These are phyloP conservation scores for Tiaroga cobitis DNA, from an alignment of 2,797 vertebrate species.

Conservation along the genomic window DNA sequence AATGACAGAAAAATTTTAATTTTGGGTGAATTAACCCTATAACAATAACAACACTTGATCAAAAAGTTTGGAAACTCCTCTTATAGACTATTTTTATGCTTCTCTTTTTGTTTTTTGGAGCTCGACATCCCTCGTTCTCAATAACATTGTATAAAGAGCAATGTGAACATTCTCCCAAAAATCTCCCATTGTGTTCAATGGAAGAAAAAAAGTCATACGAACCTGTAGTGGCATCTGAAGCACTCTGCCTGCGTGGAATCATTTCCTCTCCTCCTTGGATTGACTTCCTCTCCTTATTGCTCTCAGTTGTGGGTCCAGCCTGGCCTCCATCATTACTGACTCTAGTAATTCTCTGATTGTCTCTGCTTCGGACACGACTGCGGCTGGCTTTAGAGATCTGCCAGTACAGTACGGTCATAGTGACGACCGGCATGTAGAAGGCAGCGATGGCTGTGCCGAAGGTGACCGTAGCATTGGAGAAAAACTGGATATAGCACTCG, in stretches of 20 bases:
- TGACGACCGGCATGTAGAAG: conserved; percentile 95
- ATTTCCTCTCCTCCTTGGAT: conserved; percentile 31
- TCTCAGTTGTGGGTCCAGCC: conserved; percentile 1
- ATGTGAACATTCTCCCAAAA: background rate
- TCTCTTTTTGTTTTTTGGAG: background rate
- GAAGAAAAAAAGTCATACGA: background rate
- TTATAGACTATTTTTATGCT: background rate
- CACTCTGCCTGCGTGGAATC: conserved; percentile 16
- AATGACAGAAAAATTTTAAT: no score
- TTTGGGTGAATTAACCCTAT: background rate
- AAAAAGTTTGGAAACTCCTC: background rate
- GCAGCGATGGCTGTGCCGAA: conserved; percentile 95
- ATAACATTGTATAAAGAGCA: background rate
- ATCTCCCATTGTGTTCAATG: background rate
- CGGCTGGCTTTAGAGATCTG: conserved; percentile 94
- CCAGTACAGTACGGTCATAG: conserved; percentile 95
- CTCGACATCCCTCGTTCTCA: background rate
- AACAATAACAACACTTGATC: background rate
- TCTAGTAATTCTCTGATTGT: conserved; percentile 73
- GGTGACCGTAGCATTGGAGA: conserved; percentile 92
- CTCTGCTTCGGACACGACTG: conserved; percentile 80
- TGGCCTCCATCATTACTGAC: conserved; percentile 73
- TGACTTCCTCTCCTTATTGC: conserved; percentile 8
- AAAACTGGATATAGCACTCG: conserved; percentile 94
- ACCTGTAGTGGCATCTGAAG: conserved; percentile 53